Evolutionary conservation across 1,140 invertebrate genomes (phyloP), one percentile per base, ranked within the genome.

Genomic region (Drosophila parabipectinata): DNA sequence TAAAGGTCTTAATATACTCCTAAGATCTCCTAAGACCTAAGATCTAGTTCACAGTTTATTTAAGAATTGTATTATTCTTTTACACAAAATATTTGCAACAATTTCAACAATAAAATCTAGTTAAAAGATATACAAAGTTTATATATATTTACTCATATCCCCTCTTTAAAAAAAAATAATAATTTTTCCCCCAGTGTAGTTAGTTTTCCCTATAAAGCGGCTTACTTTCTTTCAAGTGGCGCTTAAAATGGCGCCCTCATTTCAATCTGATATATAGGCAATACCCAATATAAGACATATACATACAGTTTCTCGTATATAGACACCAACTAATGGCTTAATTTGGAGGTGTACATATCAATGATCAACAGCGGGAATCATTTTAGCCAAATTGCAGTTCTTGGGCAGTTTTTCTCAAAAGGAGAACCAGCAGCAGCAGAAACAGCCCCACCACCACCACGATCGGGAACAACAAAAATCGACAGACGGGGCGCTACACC

Each of bases 151-250:
- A 6, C 5, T 0, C 1, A 5, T 28, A 4, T 28, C 26, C 0
- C 14, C 39, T 1, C 21, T 0, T 21, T 41, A 6, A 41, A 41
- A 15, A 15, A 41, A 14, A 3, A 41, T 41, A n/a, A 41, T 14
- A 8, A 8, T 15, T 10, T 47, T 47, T 47, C 4, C 9, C 15
- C 2, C 15, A 1, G 9, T 47, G 18, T 47, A 47, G 4, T 7
- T 44, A 44, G 41, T 44, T 44, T 44, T 44, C 41, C 41, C 14
- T 15, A 0, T 2, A 56, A 68, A 30, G 66, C 78, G 78, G 72
- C 44, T 10, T 53, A n/a, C 24, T 72, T 37, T n/a, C 56, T 81
- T 83, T 83, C 59, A 83, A 79, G 75, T 83, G 79, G 79, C 79
- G 79, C 79, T 47, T 75, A 57, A 79, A 72, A 83, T 83, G 79